Percentiles rank a stretch among this genome's conserved stretches.
phyloP scores from a whole-genome alignment of 2,888 invertebrate genomes.

The Anthophora plumipes region DNA sequence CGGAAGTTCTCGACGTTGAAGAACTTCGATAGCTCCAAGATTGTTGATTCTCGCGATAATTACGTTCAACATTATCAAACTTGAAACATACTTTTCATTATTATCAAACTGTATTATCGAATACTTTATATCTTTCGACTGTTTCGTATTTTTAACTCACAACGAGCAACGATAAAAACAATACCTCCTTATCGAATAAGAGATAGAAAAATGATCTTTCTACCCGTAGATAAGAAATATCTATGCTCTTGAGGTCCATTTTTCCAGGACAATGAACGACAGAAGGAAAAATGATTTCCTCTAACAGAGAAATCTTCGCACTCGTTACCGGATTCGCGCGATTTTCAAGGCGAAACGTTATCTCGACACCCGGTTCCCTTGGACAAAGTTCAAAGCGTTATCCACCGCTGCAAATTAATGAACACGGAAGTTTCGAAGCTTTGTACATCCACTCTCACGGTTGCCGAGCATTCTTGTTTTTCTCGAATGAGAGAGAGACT shows the following conservation, averaged over 20 bases:
- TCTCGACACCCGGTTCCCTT: not conserved
- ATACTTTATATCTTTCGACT: too few species aligned
- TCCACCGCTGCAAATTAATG: slow-evolving; percentile 27
- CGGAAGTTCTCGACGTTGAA: not conserved
- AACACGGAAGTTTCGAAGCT: slow-evolving; percentile 27
- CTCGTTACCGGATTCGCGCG: not conserved
- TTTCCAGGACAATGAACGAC: not conserved
- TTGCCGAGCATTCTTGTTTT: not conserved
- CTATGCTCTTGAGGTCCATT: not conserved
- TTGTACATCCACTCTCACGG: slow-evolving; percentile 1
- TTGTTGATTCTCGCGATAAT: not conserved
- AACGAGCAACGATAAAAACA: too few species aligned
- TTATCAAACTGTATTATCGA: too few species aligned
- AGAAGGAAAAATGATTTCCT: not conserved
- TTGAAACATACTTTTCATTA: too few species aligned
- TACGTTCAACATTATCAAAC: not conserved
- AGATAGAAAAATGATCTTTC: too few species aligned
- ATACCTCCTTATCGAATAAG: too few species aligned
- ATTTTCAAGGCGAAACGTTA: slow-evolving; percentile 4
- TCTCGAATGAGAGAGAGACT: slow-evolving; percentile 4
- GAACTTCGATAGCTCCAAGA: not conserved
- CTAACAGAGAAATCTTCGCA: not conserved
- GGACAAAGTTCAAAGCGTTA: slow-evolving; percentile 21
- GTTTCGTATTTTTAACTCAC: too few species aligned
- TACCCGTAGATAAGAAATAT: too few species aligned